A percentile compares a stretch with the other conserved stretches of the same genome.
Evolutionary conservation across 2,113 vertebrate genomes (phyloP).

Genomic region (Hypomesus transpacificus): DNA sequence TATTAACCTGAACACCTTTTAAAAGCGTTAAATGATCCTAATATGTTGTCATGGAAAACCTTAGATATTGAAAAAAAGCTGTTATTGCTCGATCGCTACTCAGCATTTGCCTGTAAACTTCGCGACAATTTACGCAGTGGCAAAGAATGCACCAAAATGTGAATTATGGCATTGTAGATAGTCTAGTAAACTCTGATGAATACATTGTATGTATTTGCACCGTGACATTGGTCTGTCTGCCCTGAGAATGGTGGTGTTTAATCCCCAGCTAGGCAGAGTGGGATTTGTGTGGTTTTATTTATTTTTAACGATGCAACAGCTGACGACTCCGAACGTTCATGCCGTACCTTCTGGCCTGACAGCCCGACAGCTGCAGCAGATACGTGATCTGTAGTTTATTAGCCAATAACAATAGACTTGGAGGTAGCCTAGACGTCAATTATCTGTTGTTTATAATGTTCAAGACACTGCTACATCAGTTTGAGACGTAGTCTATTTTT

Average conservation of each 20-base stretch:
- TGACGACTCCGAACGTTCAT: slow-evolving; percentile 63
- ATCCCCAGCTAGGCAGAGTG: slow-evolving; percentile 53
- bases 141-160: slow-evolving; percentile 13
- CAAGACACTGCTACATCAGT: neutral
- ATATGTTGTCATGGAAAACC: neutral
- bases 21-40: neutral
- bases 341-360: slow-evolving; percentile 62
- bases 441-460: too few relatives aligned
- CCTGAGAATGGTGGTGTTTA: slow-evolving; percentile 51
- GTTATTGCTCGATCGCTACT: neutral
- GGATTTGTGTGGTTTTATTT: slow-evolving; percentile 73
- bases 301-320: slow-evolving; percentile 74
- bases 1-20: neutral
- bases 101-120: slow-evolving; percentile 45
- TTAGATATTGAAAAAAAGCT: neutral
- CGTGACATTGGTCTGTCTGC: slow-evolving; percentile 47
- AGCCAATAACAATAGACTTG: slow-evolving; percentile 44
- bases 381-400: slow-evolving; percentile 38
- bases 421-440: slow-evolving; percentile 5
- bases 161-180: slow-evolving; percentile 2
- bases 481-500: neutral
- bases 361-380: slow-evolving; percentile 56
- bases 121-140: slow-evolving; percentile 38
- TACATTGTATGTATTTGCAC: slow-evolving; percentile 1
- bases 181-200: slow-evolving; percentile 8